A percentile compares a stretch with the other conserved stretches of the same genome.
Conservation (phyloP, 1,140 invertebrate species). For the Ceratosolen solmsi region DNA sequence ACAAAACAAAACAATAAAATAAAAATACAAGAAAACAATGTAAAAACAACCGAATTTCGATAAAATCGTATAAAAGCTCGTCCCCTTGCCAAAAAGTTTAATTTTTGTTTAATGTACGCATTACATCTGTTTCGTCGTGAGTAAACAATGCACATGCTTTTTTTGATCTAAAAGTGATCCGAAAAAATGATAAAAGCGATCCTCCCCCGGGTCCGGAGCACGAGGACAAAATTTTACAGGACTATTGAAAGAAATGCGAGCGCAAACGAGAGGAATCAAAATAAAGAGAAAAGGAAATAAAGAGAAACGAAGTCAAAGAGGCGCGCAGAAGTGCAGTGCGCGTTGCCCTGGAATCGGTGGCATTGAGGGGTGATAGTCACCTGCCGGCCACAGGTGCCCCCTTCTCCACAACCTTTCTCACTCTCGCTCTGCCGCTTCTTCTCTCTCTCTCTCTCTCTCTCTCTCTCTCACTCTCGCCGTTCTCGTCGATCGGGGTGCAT, state of each 20-base stretch:
- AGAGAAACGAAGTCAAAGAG: conserved; percentile 13
- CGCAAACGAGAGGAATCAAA: background rate
- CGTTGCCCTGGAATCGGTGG: background rate
- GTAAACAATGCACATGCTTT: conserved; percentile 4
- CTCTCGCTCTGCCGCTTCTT: background rate
- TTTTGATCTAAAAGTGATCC: background rate
- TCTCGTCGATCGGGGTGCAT: background rate
- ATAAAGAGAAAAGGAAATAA: background rate
- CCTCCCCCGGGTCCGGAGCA: background rate
- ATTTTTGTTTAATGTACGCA: background rate
- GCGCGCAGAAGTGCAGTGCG: background rate
- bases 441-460: background rate
- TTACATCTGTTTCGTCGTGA: conserved; percentile 20
- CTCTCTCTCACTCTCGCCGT: background rate
- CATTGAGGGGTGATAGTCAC: conserved; percentile 41
- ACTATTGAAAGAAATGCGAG: background rate
- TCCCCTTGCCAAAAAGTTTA: background rate
- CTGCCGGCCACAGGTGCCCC: conserved; percentile 37
- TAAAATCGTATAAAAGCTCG: conserved; percentile 40
- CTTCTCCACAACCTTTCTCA: background rate
- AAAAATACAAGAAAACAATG: background rate
- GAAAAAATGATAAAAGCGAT: conserved; percentile 5
- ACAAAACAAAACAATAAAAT: too few species aligned
- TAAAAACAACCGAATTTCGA: conserved; percentile 26
- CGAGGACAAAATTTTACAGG: background rate